Base-by-base conservation (phyloP, 2,888 invertebrate species). In the Mesorhabditis sp. region DNA sequence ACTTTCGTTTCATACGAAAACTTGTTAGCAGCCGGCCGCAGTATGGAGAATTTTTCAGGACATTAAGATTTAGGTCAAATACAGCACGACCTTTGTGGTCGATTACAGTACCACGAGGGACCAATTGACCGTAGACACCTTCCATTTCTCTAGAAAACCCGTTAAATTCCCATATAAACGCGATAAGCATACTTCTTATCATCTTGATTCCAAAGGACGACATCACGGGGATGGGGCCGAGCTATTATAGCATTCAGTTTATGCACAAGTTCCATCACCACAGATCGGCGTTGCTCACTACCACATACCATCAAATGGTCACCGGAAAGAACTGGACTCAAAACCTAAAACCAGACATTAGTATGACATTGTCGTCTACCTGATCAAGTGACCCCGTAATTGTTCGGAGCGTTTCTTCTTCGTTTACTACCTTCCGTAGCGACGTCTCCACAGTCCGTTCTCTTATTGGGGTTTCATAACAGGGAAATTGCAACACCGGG, bases 291-390 rank as follows among this genome's bases (percentile, higher is more conserved):
- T 65, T 82, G 79, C 45, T 75, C 74, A 4, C 76, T 72, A 5
- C 81, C 83, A 62, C 80, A 71, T 58, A 83, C 73, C 4, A 78
- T 73, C 67, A 83, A 70, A 62, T 75, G 73, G 15, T 83, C 80
- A 5, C 82, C 82, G 28, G 73, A 69, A 28, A 83, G 67, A 42
- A 83, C 65, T 4, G 78, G 77, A 67, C 68, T 81, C 4, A 82
- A 61, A 4, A 81, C 65, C 82, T 82, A 63, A 58, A 82, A 70
- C 58, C 15, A n/a, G 28, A 28, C 28, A 28, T 28, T 28, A 28
- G 2, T 28, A 50, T 50, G n/a, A 50, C n/a, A 10, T 50, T 50
- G n/a, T 10, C 7, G n/a, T 13, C 10, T 62, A 77, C 76, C 71
- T 78, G 75, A 50, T 76, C 78, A 45, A 78, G 62, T 65, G 76